These are phyloP conservation scores for Idaea aversata DNA, from an alignment of 2,888 invertebrate species.

Conservation along the genomic window DNA sequence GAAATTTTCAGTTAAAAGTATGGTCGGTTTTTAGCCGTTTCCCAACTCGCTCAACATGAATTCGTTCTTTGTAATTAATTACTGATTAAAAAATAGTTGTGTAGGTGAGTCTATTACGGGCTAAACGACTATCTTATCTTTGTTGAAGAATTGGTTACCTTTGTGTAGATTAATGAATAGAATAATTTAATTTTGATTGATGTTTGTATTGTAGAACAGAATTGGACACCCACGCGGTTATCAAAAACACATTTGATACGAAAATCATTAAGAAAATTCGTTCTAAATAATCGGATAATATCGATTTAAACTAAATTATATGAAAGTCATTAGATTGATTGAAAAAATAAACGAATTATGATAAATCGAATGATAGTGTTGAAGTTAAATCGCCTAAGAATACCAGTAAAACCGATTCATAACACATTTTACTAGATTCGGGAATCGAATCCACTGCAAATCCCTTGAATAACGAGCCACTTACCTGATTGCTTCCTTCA, in stretches of 20 bases:
- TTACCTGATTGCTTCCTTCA: conserved; percentile 51
- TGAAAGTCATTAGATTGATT: not conserved
- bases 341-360: not conserved
- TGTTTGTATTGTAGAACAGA: conserved; percentile 7
- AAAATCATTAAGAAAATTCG: conserved; percentile 3
- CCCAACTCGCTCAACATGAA: not conserved
- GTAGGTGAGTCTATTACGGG: not conserved
- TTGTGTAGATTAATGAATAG: not conserved
- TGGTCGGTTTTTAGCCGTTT: not conserved
- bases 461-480: conserved; percentile 52
- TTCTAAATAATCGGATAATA: not conserved
- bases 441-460: conserved; percentile 29
- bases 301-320: not conserved
- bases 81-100: not conserved
- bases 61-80: not conserved
- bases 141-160: not conserved
- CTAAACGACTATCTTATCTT: not conserved
- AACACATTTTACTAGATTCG: conserved; percentile 25
- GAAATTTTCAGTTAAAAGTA: not conserved
- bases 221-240: conserved; percentile 9
- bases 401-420: conserved; percentile 19
- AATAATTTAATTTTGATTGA: not conserved
- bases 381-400: not conserved
- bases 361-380: not conserved
- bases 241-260: conserved; percentile 3